phyloP scores from a whole-genome alignment of 2,113 vertebrate species.

The Mystacornis crossleyi region DNA sequence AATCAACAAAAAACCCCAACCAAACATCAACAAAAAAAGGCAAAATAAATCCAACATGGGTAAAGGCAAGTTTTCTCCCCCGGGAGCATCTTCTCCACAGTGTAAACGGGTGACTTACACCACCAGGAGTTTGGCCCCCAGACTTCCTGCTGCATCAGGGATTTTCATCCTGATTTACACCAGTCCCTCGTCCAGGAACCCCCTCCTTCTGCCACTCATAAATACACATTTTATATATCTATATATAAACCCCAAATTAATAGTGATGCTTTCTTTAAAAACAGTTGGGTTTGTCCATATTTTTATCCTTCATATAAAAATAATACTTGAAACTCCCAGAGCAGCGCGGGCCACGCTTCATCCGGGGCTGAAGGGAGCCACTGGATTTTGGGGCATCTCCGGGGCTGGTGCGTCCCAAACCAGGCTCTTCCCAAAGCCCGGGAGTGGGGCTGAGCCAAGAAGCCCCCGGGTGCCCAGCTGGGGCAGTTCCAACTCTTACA shows the following conservation, averaged over 20 bases:
- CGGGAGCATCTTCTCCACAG: neutral
- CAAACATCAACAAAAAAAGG: neutral
- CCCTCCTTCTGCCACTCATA: slow-evolving; percentile 6
- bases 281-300: neutral
- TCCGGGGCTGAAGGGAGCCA: neutral
- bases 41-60: neutral
- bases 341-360: neutral
- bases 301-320: slow-evolving; percentile 16
- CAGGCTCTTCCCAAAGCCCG: neutral
- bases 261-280: slow-evolving; percentile 8
- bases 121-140: neutral
- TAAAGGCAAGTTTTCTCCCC: neutral
- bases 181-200: neutral
- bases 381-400: neutral
- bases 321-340: neutral
- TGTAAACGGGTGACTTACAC: neutral
- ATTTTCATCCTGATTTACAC: neutral
- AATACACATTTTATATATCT: neutral
- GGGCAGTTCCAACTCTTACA: neutral
- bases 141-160: neutral
- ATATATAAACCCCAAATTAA: neutral
- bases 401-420: neutral
- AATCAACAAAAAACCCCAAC: neutral
- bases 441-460: neutral
- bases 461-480: neutral